Evolutionary conservation across 1,140 invertebrate genomes (phyloP), one percentile per base, ranked within the genome.

Genomic region (Ectropis grisescens): DNA sequence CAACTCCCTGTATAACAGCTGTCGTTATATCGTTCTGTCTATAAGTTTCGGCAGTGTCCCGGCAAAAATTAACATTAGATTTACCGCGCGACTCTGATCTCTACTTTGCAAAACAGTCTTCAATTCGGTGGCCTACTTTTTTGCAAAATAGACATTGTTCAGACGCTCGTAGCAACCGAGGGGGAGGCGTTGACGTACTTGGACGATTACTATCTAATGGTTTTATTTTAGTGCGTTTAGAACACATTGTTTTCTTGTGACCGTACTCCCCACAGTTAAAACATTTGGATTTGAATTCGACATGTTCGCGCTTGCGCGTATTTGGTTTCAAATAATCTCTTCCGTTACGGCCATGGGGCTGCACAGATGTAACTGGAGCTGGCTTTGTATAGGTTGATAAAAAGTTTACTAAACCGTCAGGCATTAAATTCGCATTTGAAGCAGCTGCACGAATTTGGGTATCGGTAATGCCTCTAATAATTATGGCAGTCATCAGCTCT

Each of bases 31-130:
- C 39, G n/a, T 29, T 29, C 22, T 13, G 31, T 15, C 2, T 4
- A 7, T 11, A 8, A 13, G 23, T 4, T 4, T 2, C 16, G 9
- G 13, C 14, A 15, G 24, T 19, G n/a, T 41, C 16, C 13, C 12
- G 29, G 22, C 36, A 41, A 30, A 41, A 35, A 29, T 46, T 51
- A 13, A 53, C 34, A 12, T 41, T 41, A 10, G 10, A 13, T 8
- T 45, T 24, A 30, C 46, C 46, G 1, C 27, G 32, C 0, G 29
- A 6, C 8, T 40, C 30, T 2, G 39, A 34, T n/a, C 45, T 22
- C 11, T 39, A 22, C 19, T 46, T 57, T 0, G 37, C 28, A 33
- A 48, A 57, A 29, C 53, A 57, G 1, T 7, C 19, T 5, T 41
- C 30, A 6, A 33, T 42, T 1, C 6, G 32, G 14, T 57, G 53